phyloP scores from a whole-genome alignment of 2,113 vertebrate species.

The Puffinus mauretanicus region DNA sequence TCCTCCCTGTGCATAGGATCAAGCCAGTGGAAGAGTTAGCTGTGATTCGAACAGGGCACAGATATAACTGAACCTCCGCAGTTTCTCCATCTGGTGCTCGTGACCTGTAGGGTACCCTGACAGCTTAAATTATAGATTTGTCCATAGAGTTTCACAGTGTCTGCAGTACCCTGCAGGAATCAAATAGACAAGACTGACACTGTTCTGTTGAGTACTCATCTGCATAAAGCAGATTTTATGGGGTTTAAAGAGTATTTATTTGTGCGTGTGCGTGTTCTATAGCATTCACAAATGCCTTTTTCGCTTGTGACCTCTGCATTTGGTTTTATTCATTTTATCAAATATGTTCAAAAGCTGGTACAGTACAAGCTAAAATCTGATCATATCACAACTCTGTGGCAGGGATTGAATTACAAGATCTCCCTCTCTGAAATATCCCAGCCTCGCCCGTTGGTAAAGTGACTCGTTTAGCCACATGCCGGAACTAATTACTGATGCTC shows the following conservation, averaged over 20 bases:
- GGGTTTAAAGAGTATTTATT: neutral
- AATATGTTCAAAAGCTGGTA: neutral
- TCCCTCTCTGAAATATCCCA: neutral
- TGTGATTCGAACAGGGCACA: neutral
- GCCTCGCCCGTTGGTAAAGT: neutral
- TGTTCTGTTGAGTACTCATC: neutral
- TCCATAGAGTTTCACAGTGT: neutral
- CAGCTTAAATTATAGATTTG: neutral
- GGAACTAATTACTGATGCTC: neutral
- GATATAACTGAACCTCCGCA: neutral
- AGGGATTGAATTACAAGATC: neutral
- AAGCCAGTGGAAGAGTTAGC: neutral
- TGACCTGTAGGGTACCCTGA: neutral
- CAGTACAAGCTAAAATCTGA: neutral
- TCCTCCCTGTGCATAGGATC: neutral
- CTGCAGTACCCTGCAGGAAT: neutral
- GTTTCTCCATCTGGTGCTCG: neutral
- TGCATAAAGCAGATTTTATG: neutral
- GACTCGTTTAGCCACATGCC: neutral
- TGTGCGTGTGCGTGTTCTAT: neutral
- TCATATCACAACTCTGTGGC: neutral
- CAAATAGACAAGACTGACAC: neutral
- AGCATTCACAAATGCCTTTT: neutral
- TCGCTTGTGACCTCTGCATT: neutral
- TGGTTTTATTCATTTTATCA: neutral